Conservation (phyloP, 2,888 invertebrate species). For the Acronicta alni region DNA sequence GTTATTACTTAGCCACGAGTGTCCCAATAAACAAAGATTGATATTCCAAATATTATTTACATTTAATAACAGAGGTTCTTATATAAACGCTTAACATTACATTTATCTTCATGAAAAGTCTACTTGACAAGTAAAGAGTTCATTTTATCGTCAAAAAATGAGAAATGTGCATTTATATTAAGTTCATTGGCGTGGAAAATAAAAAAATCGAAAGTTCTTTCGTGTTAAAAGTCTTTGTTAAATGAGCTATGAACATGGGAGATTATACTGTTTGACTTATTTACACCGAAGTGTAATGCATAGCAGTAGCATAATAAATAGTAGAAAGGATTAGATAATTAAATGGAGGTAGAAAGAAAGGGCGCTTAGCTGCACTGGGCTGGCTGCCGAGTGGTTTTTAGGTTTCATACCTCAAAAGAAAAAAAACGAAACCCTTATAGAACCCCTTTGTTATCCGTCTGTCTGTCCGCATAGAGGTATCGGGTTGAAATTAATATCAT, state of each 20-base stretch:
- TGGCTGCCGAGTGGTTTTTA: too few relatives aligned
- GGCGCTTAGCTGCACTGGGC: too few relatives aligned
- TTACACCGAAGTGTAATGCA: constrained; percentile 46
- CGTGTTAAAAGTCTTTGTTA: constrained; percentile 63
- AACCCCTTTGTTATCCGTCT: too few relatives aligned
- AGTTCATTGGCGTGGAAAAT: constrained; percentile 63
- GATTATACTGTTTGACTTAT: constrained; percentile 45
- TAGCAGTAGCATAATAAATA: too few relatives aligned
- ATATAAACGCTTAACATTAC: not conserved
- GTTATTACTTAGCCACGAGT: too few relatives aligned
- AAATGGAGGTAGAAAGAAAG: too few relatives aligned
- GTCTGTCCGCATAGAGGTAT: too few relatives aligned
- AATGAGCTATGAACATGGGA: constrained; percentile 65
- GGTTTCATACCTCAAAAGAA: too few relatives aligned
- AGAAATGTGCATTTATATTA: constrained; percentile 62
- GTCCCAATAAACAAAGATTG: too few relatives aligned
- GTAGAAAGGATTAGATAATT: too few relatives aligned
- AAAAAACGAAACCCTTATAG: too few relatives aligned
- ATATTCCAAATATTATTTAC: not conserved
- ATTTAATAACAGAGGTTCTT: not conserved
- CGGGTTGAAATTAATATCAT: too few relatives aligned
- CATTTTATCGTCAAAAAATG: constrained; percentile 44
- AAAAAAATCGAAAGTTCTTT: constrained; percentile 65
- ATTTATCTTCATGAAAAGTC: constrained; percentile 12
- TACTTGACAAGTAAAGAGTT: constrained; percentile 42